A percentile compares a stretch with the other conserved stretches of the same genome.
phyloP scores from a whole-genome alignment of 2,113 vertebrate species.

The Triplophysa tibetana region DNA sequence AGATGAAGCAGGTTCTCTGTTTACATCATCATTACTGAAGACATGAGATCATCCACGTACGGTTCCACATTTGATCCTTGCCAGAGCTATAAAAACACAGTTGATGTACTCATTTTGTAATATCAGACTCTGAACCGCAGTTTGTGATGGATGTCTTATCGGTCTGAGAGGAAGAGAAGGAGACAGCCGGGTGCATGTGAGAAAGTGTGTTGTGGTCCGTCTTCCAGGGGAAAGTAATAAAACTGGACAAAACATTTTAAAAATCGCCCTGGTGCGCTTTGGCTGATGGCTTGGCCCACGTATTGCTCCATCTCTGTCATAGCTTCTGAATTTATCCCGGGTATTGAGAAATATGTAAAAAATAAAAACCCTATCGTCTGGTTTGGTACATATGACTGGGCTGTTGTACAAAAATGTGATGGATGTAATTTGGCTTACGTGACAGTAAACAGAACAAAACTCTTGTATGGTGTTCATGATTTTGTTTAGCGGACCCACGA shows the following conservation, averaged over 20 bases:
- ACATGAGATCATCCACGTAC: constrained; percentile 40
- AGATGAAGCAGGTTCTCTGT: constrained; percentile 37
- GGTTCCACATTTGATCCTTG: constrained; percentile 38
- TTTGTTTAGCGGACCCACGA: too few relatives aligned
- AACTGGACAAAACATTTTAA: constrained; percentile 19
- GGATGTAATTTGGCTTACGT: too few relatives aligned
- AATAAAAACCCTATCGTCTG: constrained; percentile 5
- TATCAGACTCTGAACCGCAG: constrained; percentile 40
- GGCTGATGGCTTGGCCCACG: neutral
- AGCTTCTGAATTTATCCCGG: constrained; percentile 1
- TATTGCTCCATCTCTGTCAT: constrained; percentile 18
- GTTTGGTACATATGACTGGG: neutral
- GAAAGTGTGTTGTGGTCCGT: constrained; percentile 12
- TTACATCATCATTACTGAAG: constrained; percentile 30
- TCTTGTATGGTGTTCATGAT: too few relatives aligned
- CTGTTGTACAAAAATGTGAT: neutral
- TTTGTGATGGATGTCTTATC: constrained; percentile 42
- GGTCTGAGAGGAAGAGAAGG: constrained; percentile 31
- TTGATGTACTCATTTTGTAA: constrained; percentile 33
- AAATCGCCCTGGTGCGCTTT: constrained; percentile 4
- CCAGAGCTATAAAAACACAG: constrained; percentile 41
- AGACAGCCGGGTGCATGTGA: constrained; percentile 9
- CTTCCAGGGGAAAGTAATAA: constrained; percentile 27
- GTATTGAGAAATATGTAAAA: constrained; percentile 14
- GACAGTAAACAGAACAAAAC: too few relatives aligned